These are phyloP conservation scores for Tetragonula clypearis DNA, from an alignment of 1,140 invertebrate species.

Conservation along the genomic window DNA sequence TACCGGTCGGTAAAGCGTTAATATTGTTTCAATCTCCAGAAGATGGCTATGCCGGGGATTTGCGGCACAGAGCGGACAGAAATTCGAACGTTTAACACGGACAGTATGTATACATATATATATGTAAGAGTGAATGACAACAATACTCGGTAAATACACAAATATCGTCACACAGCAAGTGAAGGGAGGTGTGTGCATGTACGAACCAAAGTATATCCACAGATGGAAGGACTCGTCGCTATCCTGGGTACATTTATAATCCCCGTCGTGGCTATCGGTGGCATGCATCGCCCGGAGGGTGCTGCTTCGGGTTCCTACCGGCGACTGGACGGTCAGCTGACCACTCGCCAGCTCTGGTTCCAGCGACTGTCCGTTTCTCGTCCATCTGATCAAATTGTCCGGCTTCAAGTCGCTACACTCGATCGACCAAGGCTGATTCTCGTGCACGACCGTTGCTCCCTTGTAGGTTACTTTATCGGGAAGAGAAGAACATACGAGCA, in stretches of 20 bases:
- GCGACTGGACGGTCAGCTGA: slow-evolving; percentile 64
- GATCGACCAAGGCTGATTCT: slow-evolving; percentile 75
- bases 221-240: slow-evolving; percentile 68
- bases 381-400: slow-evolving; percentile 71
- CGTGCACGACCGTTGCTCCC: slow-evolving; percentile 60
- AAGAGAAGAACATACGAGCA: slow-evolving; percentile 58
- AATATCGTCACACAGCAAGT: neutral
- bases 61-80: too few relatives aligned
- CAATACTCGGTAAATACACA: too few relatives aligned
- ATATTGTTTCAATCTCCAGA: too few relatives aligned
- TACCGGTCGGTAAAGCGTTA: too few relatives aligned
- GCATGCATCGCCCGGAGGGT: slow-evolving; percentile 62
- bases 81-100: too few relatives aligned
- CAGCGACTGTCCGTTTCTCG: slow-evolving; percentile 73
- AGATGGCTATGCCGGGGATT: too few relatives aligned
- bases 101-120: too few relatives aligned
- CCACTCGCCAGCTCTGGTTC: slow-evolving; percentile 71
- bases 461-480: slow-evolving; percentile 66
- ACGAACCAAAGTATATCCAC: slow-evolving; percentile 75
- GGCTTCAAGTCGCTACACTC: slow-evolving; percentile 68
- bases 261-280: slow-evolving; percentile 73
- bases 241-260: slow-evolving; percentile 73
- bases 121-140: too few relatives aligned
- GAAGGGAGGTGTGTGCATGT: slow-evolving; percentile 29
- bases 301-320: slow-evolving; percentile 57